phyloP scores from a whole-genome alignment of 2,797 vertebrate genomes.

The Triplophysa bombifrons region DNA sequence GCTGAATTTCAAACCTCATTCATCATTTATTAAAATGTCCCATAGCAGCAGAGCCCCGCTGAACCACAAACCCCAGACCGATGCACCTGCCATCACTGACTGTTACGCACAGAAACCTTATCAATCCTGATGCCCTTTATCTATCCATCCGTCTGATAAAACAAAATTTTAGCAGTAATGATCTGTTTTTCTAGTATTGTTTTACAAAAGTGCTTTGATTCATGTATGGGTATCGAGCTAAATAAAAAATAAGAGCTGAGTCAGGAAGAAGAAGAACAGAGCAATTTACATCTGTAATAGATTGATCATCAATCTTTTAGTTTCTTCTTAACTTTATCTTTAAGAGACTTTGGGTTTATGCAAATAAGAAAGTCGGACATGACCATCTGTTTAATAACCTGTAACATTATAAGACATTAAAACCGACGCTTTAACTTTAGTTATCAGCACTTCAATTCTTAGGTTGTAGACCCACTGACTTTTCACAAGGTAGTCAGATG shows the following conservation, averaged over 20 bases:
- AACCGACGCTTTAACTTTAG: no score
- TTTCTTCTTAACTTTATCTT: conserved; percentile 36
- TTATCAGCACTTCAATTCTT: no score
- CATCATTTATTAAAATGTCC: conserved; percentile 32
- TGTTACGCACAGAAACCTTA: background rate
- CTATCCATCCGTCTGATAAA: background rate
- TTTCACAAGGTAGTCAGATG: no score
- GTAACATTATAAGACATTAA: background rate
- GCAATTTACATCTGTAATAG: conserved; percentile 5
- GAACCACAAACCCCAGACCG: background rate
- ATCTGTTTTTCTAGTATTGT: background rate
- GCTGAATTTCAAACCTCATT: conserved; percentile 23
- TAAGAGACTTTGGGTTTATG: conserved; percentile 35
- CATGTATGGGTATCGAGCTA: background rate
- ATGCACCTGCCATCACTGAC: background rate
- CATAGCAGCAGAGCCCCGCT: conserved; percentile 5
- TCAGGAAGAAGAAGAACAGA: background rate
- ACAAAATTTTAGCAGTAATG: background rate
- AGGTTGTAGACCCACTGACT: no score
- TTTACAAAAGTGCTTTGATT: background rate
- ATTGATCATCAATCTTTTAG: conserved; percentile 47
- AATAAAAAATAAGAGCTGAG: background rate
- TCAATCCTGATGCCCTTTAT: background rate
- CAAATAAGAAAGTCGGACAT: conserved; percentile 45
- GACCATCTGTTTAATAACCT: conserved; percentile 45